Conservation (phyloP, 2,888 invertebrate genomes). For the Nasonia oneida region DNA sequence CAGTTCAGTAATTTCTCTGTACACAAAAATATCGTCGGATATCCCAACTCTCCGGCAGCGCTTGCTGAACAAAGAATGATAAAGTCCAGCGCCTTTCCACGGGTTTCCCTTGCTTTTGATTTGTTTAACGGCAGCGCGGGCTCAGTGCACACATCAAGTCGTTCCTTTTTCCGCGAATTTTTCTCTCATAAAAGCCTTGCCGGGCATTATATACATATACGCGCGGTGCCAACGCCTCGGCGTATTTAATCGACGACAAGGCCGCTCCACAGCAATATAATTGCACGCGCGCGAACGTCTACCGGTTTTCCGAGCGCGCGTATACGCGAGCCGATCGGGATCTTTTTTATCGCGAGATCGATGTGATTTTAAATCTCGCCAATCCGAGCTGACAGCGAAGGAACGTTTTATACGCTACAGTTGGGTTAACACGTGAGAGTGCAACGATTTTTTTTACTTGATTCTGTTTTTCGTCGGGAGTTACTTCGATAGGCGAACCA, state of each 20-base stretch:
- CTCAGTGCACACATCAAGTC: neutral
- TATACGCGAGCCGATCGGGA: constrained; percentile 12
- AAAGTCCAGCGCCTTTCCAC: neutral
- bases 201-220: neutral
- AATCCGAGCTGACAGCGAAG: neutral
- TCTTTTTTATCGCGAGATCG: constrained; percentile 41
- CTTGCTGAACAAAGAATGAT: constrained; percentile 34
- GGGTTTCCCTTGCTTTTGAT: neutral
- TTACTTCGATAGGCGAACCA: neutral
- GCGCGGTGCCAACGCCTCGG: constrained; percentile 15
- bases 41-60: neutral
- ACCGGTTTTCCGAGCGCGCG: constrained; percentile 36
- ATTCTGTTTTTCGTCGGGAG: neutral
- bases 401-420: neutral
- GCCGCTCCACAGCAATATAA: constrained; percentile 36
- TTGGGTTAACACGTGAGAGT: neutral
- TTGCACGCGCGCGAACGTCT: constrained; percentile 36
- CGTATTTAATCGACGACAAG: constrained; percentile 50
- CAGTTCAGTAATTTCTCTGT: constrained; percentile 22
- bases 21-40: neutral
- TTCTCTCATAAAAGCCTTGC: constrained; percentile 21
- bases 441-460: neutral
- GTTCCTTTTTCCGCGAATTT: neutral
- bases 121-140: neutral
- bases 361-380: constrained; percentile 25